Evolutionary conservation across 1,140 invertebrate species (phyloP).

Genomic region (Chionoecetes opilio): DNA sequence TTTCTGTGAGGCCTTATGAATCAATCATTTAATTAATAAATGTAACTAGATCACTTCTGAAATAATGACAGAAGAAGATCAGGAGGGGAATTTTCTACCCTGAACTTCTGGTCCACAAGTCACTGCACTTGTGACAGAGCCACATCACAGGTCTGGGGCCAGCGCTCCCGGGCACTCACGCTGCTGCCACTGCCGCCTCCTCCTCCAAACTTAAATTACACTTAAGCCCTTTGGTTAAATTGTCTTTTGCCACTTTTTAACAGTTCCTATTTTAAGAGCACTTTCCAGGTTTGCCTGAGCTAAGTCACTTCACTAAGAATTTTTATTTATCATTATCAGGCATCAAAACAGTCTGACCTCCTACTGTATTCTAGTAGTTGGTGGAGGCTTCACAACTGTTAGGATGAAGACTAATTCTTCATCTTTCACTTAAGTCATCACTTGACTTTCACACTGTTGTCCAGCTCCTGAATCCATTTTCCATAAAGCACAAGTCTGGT

Average conservation of each 20-base stretch:
- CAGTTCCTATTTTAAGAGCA: slow-evolving; percentile 71
- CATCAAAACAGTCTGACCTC: slow-evolving; percentile 34
- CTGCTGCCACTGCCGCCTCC: not conserved
- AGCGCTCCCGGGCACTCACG: slow-evolving; percentile 42
- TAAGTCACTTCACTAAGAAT: slow-evolving; percentile 44
- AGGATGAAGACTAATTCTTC: slow-evolving; percentile 32
- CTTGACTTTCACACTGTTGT: not conserved
- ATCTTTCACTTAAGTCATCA: slow-evolving; percentile 39
- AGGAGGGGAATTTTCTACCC: slow-evolving; percentile 68
- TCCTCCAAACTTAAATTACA: slow-evolving; percentile 68
- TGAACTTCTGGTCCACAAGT: slow-evolving; percentile 39
- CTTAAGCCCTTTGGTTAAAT: slow-evolving; percentile 68
- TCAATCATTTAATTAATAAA: slow-evolving; percentile 48
- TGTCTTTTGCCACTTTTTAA: slow-evolving; percentile 74
- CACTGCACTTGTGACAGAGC: slow-evolving; percentile 46
- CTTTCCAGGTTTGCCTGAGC: slow-evolving; percentile 69
- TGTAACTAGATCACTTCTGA: slow-evolving; percentile 69
- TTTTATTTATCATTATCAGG: slow-evolving; percentile 50
- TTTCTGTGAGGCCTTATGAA: slow-evolving; percentile 60
- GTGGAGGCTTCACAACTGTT: not conserved
- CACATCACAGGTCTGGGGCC: slow-evolving; percentile 72
- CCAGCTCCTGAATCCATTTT: slow-evolving; percentile 22
- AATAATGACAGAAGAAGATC: slow-evolving; percentile 65
- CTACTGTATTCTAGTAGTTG: slow-evolving; percentile 46
- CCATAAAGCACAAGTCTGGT: not conserved